Evolutionary conservation across 2,113 vertebrate species (phyloP).

Genomic region (Myotis davidii): DNA sequence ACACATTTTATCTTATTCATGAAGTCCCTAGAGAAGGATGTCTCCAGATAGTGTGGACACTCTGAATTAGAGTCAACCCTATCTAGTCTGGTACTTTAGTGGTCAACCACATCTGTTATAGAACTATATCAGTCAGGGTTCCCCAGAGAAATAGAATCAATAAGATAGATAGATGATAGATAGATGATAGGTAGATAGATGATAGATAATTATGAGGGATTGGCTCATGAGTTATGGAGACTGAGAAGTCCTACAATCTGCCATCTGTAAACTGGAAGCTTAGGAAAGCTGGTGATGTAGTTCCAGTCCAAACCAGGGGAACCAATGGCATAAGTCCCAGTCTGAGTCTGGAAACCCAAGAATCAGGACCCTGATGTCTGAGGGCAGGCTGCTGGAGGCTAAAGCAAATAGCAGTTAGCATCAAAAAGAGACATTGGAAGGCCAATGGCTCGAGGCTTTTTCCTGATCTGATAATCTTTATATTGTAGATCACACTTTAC

Average conservation of each 20-base stretch:
- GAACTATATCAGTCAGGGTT: background rate
- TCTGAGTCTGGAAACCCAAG: background rate
- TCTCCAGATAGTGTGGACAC: background rate
- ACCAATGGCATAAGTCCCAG: no score
- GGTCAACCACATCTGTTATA: background rate
- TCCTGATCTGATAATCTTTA: no score
- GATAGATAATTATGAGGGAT: background rate
- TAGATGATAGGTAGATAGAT: background rate
- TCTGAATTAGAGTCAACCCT: background rate
- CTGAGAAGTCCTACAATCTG: background rate
- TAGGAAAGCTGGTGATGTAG: background rate
- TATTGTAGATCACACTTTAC: no score
- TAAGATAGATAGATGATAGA: no score
- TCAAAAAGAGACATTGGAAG: no score
- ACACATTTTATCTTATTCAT: background rate
- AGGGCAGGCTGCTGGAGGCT: background rate
- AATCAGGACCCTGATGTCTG: background rate
- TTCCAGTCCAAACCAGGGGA: background rate
- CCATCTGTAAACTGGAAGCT: background rate
- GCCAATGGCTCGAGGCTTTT: no score
- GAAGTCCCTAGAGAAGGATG: background rate
- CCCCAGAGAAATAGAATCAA: background rate
- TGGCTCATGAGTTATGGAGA: background rate
- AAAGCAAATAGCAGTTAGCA: no score
- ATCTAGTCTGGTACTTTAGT: background rate